Conservation (phyloP, 2,113 vertebrate species). For the Ctenomys sociabilis region DNA sequence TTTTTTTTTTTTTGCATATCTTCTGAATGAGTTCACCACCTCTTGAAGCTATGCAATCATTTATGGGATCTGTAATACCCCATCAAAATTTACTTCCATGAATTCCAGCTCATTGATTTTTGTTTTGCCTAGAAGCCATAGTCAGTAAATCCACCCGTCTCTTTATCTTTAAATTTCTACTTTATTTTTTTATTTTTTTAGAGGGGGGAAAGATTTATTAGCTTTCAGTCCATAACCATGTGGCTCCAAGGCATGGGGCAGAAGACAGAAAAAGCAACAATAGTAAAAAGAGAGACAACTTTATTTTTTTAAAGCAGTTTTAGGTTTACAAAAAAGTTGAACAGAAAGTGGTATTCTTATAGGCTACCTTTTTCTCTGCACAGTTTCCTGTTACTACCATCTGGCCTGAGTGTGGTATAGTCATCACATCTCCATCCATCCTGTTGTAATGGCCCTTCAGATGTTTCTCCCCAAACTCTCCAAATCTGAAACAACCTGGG, state of each 20-base stretch:
- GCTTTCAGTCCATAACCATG: no score
- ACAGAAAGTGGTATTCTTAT: background rate
- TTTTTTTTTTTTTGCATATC: background rate
- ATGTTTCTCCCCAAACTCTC: background rate
- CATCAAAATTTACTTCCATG: background rate
- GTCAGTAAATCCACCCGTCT: background rate
- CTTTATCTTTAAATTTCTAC: background rate
- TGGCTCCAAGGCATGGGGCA: no score
- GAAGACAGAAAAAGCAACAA: no score
- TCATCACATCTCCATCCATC: background rate
- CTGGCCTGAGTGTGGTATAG: background rate
- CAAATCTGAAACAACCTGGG: background rate
- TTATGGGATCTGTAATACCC: background rate
- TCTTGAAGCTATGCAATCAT: background rate
- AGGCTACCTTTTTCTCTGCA: background rate
- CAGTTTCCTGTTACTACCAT: background rate
- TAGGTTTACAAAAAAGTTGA: conserved; percentile 4
- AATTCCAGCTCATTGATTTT: background rate
- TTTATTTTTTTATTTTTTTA: background rate
- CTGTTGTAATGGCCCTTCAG: background rate
- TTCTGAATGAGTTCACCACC: background rate
- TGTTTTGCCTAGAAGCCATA: conserved; percentile 6
- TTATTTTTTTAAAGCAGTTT: background rate
- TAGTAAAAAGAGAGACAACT: background rate
- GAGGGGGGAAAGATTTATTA: no score